phyloP scores from a whole-genome alignment of 1,140 invertebrate species.

The Adelges cooleyi region DNA sequence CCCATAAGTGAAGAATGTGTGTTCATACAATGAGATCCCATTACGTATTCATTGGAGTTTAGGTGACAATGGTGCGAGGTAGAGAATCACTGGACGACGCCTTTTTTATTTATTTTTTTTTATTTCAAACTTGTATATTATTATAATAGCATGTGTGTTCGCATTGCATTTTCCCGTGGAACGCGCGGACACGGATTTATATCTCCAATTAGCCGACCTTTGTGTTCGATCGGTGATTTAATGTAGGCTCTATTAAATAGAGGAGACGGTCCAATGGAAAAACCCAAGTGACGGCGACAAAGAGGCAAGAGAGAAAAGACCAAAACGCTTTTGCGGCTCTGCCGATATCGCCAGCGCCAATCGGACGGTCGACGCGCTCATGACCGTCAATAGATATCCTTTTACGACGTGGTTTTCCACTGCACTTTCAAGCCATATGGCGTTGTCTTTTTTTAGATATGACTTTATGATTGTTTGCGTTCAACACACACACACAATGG shows the following conservation, averaged over 20 bases:
- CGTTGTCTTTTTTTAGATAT: neutral
- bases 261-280: too few relatives aligned
- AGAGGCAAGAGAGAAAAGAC: neutral
- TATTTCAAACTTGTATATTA: too few relatives aligned
- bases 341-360: neutral
- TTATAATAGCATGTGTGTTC: too few relatives aligned
- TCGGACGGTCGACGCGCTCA: neutral
- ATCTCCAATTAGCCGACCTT: too few relatives aligned
- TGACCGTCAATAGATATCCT: neutral
- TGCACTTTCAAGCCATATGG: neutral
- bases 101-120: too few relatives aligned
- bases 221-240: too few relatives aligned
- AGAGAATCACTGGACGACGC: too few relatives aligned
- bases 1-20: conserved; percentile 13
- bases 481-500: neutral
- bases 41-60: conserved; percentile 20
- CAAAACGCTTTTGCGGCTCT: neutral
- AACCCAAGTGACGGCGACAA: neutral
- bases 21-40: conserved; percentile 9
- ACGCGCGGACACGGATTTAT: too few relatives aligned
- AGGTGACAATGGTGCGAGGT: neutral
- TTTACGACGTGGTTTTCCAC: neutral
- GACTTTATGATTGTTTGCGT: neutral
- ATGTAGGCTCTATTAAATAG: too few relatives aligned
- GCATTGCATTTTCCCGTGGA: too few relatives aligned